These are phyloP conservation scores for Vanessa atalanta DNA, from an alignment of 1,140 invertebrate genomes.

Conservation along the genomic window DNA sequence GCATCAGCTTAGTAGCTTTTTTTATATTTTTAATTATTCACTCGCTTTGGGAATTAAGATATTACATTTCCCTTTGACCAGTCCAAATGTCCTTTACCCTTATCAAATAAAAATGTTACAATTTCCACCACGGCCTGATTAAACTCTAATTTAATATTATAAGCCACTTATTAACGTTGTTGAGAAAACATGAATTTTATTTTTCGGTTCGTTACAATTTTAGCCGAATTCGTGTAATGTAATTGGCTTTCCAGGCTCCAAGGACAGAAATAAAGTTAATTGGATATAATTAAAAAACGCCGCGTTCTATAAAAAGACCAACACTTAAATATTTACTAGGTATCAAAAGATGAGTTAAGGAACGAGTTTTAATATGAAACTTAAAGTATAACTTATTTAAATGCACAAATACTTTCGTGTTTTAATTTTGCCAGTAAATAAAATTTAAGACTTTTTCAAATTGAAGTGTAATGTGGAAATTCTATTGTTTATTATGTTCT, in stretches of 20 bases:
- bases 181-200: conserved; percentile 24
- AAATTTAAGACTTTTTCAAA: too few relatives aligned
- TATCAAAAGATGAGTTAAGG: background rate
- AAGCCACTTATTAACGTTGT: conserved; percentile 19
- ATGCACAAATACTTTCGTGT: too few relatives aligned
- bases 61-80: background rate
- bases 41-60: background rate
- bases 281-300: conserved; percentile 28
- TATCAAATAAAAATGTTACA: conserved; percentile 8
- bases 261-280: conserved; percentile 27
- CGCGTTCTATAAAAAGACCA: conserved; percentile 8
- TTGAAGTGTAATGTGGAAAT: background rate
- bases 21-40: too few relatives aligned
- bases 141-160: conserved; percentile 27
- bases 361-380: too few relatives aligned
- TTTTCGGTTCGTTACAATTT: conserved; percentile 24
- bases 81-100: conserved; percentile 5
- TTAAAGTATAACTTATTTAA: too few relatives aligned
- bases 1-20: too few relatives aligned
- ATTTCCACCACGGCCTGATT: background rate
- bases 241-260: conserved; percentile 18
- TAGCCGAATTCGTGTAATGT: conserved; percentile 15
- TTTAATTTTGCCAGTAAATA: too few relatives aligned
- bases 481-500: background rate
- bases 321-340: conserved; percentile 7